phyloP scores from a whole-genome alignment of 1,140 invertebrate species.

The Paracyclopina nana region DNA sequence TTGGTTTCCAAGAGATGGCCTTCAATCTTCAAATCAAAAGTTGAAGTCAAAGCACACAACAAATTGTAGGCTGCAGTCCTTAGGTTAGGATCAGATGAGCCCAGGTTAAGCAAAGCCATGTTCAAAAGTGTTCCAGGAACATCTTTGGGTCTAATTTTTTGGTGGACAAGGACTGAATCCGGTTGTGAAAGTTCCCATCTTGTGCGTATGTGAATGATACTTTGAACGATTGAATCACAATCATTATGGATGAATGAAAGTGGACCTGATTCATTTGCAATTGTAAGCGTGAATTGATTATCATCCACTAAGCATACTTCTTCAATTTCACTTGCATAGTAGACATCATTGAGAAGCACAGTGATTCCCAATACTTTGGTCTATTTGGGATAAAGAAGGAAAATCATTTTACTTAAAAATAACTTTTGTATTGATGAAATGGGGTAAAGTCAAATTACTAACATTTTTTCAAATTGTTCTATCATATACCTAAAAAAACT shows the following conservation, averaged over 20 bases:
- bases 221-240: constrained; percentile 91
- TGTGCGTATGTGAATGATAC: constrained; percentile 88
- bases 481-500: too few species aligned
- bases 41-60: constrained; percentile 80
- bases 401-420: too few species aligned
- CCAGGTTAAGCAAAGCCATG: constrained; percentile 87
- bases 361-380: constrained; percentile 58
- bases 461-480: too few species aligned
- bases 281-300: constrained; percentile 90
- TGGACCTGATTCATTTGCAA: constrained; percentile 83
- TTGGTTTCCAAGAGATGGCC: constrained; percentile 85
- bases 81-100: constrained; percentile 82
- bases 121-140: constrained; percentile 90
- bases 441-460: too few species aligned
- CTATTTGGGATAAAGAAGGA: too few species aligned
- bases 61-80: constrained; percentile 91
- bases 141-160: constrained; percentile 90
- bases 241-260: constrained; percentile 94
- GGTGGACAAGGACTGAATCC: constrained; percentile 82
- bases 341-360: constrained; percentile 86
- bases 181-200: constrained; percentile 92
- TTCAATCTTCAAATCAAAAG: constrained; percentile 93
- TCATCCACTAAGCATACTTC: constrained; percentile 93
- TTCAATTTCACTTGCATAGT: constrained; percentile 94
- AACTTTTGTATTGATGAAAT: too few species aligned